phyloP scores from a whole-genome alignment of 64 coral and sea anemone genomes.

The Stylophora pistillata region DNA sequence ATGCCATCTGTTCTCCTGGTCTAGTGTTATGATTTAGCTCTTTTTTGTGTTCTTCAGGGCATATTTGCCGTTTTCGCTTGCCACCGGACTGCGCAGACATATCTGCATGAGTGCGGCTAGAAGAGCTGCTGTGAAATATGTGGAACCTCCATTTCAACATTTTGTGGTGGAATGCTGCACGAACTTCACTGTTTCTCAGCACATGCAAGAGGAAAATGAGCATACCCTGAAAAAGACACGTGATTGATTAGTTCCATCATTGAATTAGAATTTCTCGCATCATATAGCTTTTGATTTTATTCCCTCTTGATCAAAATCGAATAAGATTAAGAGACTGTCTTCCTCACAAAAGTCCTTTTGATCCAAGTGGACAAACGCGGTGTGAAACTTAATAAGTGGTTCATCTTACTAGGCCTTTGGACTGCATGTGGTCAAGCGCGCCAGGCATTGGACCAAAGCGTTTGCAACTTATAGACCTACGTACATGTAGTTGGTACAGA shows the following conservation, averaged over 20 bases:
- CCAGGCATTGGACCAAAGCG: no score
- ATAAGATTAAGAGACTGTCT: no score
- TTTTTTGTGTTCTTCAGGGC: background rate
- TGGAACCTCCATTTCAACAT: conserved; percentile 34
- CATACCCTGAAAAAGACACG: conserved; percentile 40
- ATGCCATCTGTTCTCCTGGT: background rate
- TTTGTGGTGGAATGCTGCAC: conserved; percentile 22
- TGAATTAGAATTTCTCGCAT: no score
- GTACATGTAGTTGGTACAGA: background rate
- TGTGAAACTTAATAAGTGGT: no score
- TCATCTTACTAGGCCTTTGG: no score
- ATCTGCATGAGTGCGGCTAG: background rate
- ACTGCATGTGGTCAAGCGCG: no score
- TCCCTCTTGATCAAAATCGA: no score
- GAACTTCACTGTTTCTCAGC: conserved; percentile 46
- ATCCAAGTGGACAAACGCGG: no score
- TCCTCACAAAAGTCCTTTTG: no score
- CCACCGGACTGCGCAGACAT: background rate
- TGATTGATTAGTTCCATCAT: background rate
- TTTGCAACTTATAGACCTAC: no score
- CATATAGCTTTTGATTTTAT: no score
- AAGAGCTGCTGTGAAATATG: background rate
- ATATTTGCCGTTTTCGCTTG: background rate
- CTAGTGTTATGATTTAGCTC: background rate
- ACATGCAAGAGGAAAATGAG: conserved; percentile 58